phyloP scores from a whole-genome alignment of 2,888 invertebrate species.

The Hyposoter didymator region DNA sequence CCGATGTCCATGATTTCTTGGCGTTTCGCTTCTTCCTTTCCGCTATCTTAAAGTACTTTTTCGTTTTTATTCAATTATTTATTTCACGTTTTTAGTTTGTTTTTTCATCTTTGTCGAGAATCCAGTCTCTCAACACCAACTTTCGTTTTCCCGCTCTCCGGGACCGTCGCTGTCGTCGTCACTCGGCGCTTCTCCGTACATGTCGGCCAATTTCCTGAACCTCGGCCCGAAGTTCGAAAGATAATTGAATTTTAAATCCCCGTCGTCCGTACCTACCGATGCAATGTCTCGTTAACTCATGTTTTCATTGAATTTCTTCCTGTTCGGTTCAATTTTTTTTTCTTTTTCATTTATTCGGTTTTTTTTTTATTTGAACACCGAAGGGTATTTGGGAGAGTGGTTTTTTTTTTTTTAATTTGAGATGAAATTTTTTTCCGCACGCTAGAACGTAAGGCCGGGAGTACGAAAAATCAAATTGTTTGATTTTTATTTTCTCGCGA shows the following conservation, averaged over 20 bases:
- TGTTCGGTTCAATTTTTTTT: neutral
- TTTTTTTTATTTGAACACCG: neutral
- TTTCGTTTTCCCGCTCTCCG: constrained; percentile 88
- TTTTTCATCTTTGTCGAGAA: neutral
- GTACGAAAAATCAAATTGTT: neutral
- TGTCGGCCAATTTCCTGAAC: constrained; percentile 96
- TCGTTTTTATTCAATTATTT: constrained; percentile 19
- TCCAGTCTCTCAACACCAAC: constrained; percentile 89
- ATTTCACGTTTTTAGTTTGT: neutral
- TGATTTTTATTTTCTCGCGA: no score
- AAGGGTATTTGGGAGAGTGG: neutral
- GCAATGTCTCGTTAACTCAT: constrained; percentile 20
- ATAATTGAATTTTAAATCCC: constrained; percentile 97
- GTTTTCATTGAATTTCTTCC: constrained; percentile 18
- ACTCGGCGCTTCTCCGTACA: constrained; percentile 96
- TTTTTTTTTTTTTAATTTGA: neutral
- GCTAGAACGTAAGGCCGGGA: neutral
- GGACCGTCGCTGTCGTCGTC: constrained; percentile 92
- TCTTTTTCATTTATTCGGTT: neutral
- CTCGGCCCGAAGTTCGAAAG: constrained; percentile 97
- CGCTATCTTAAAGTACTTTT: constrained; percentile 50
- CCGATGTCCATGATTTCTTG: neutral
- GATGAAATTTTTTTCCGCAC: neutral
- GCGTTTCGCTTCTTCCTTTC: constrained; percentile 26
- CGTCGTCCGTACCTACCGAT: constrained; percentile 91